Evolutionary conservation across 2,113 vertebrate species (phyloP), one percentile per base, ranked within the genome.

Genomic region (Mionectes macconnelli): DNA sequence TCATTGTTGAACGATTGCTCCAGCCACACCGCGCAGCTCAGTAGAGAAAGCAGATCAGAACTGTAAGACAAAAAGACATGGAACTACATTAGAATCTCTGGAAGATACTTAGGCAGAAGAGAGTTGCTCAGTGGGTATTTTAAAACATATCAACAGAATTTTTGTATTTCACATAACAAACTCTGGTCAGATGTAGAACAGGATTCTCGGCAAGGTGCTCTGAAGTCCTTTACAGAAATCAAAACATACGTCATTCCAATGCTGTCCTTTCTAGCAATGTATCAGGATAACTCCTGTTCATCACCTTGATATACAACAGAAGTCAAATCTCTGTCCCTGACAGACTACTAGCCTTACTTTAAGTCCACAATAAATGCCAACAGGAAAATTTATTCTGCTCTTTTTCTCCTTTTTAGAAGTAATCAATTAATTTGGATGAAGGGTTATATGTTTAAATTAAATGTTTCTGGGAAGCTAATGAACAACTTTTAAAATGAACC

Each of bases 1-100:
- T 99, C 99, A 99, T 99, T 96, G 96, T 98, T 94, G 66, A 95
- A 73, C 12, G 52, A 12, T 96, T 70, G n/a, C 91, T 77, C 76
- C 60, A 79, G 87, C 18, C 64, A 88, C 74, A n/a, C 40, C 33
- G 57, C 2, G 1, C 52, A 91, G 80, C 49, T 97, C 93, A 93
- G 35, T 66, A 56, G 40, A 15, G 82, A 88, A 75, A 69, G 60
- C 52, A 74, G 68, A 63, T 78, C 70, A 96, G 53, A 98, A 79
- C 97, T 98, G 90, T 42, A 97, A 95, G 53, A 87, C 23, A 95
- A 63, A 84, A 79, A 59, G 12, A 63, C 5, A 63, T 52, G 45
- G 62, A 25, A 53, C 30, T 42, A 69, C 20, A 52, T 78, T 69
- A 84, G 85, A 83, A 80, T 39, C 8, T 44, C 30, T 59, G 8